A percentile compares a stretch with the other conserved stretches of the same genome.
phyloP scores from a whole-genome alignment of 2,888 invertebrate species.

The Mesochorus sp. region DNA sequence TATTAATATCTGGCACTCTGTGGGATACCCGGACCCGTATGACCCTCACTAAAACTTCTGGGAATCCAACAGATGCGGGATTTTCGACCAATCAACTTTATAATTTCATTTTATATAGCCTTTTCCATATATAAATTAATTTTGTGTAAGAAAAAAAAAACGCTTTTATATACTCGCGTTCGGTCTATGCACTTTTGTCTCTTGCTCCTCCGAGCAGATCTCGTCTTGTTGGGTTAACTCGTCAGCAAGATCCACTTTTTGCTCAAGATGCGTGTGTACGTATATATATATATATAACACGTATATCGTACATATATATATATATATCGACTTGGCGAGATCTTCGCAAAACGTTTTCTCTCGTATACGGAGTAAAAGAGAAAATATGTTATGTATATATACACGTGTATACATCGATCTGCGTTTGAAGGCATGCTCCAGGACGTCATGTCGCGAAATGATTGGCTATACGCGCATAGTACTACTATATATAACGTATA shows the following conservation, averaged over 20 bases:
- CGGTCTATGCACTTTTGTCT: neutral
- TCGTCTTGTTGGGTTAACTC: constrained; percentile 4
- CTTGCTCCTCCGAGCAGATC: constrained; percentile 12
- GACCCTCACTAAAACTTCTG: too few species aligned
- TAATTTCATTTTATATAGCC: neutral
- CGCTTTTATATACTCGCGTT: neutral
- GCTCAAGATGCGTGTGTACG: constrained; percentile 1
- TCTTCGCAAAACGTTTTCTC: constrained; percentile 45
- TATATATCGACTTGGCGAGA: neutral
- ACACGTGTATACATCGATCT: constrained; percentile 22
- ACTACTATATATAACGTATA: neutral
- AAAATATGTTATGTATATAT: constrained; percentile 6
- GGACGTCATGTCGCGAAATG: constrained; percentile 43
- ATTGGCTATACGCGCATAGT: constrained; percentile 9
- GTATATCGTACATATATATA: too few species aligned
- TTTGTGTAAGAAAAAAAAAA: neutral
- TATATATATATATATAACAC: neutral
- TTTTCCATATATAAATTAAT: neutral
- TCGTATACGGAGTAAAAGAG: constrained; percentile 10
- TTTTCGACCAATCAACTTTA: neutral
- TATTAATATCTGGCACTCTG: too few species aligned
- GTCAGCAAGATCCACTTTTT: constrained; percentile 47
- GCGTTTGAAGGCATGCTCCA: constrained; percentile 20
- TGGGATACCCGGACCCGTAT: too few species aligned
- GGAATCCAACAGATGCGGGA: too few species aligned